Evolutionary conservation across 1,140 invertebrate species (phyloP), one percentile per base, ranked within the genome.

Genomic region (Polyergus mexicanus): DNA sequence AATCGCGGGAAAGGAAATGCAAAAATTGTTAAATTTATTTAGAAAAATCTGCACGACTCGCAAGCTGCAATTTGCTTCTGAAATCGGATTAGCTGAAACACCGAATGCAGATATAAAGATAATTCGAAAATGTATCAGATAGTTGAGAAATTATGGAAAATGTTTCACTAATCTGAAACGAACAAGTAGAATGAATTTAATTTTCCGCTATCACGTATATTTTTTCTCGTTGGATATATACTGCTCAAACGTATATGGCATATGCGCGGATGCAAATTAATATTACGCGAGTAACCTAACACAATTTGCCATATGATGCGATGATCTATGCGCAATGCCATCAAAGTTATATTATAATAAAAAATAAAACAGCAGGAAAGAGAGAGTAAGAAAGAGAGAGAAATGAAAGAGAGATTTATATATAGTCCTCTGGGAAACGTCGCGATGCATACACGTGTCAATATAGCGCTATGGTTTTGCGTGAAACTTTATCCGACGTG

Each of bases 391-490:
- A 47, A 11, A 51, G 16, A 51, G 13, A 51, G 47, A 51, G 13
- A 51, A 4, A 19, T 0, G 16, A 19, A 0, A 51, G 47, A 51
- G 4, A 51, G 47, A 51, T 51, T 83, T 72, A 56, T 83, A 60
- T 83, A 74, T 28, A 60, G 35, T 72, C 3, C 68, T 32, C 56
- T 11, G 60, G 71, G 62, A 62, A 58, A 56, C 51, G 58, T 85
- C 19, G 54, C 35, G 83, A 85, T 89, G 68, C 56, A 19, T 68
- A 69, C 68, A 65, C n/a, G 68, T 88, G 81, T 88, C 88, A 80
- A 85, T 89, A 88, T 51, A 84, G 62, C 60, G 22, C 77, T 47
- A 88, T 47, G 62, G 84, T 89, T 89, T 74, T 56, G 69, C 47
- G 69, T 75, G 62, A 54, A 89, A 88, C 81, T 89, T 89, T 81